Conservation (phyloP, 1,140 invertebrate genomes). For the Littorina saxatilis region DNA sequence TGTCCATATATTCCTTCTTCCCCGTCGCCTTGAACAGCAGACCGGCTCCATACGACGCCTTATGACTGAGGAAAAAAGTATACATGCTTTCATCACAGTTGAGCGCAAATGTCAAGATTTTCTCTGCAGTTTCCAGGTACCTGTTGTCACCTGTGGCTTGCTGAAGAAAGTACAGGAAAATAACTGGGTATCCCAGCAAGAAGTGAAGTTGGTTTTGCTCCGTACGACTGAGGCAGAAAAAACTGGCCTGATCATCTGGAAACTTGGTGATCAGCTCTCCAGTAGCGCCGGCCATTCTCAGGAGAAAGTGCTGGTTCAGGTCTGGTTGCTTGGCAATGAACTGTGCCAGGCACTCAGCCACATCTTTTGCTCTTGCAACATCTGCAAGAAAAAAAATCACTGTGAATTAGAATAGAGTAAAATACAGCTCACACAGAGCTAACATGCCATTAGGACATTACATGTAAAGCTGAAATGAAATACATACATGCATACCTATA, state of each 20-base stretch:
- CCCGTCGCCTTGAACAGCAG: conserved; percentile 47
- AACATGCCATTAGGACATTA: no score
- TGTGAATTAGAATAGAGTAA: no score
- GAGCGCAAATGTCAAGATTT: conserved; percentile 47
- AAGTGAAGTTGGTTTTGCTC: conserved; percentile 22
- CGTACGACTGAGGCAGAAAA: conserved; percentile 27
- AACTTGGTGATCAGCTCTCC: conserved; percentile 29
- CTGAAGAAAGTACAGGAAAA: conserved; percentile 51
- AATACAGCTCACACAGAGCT: no score
- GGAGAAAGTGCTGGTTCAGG: conserved; percentile 39
- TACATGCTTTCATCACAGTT: conserved; percentile 49
- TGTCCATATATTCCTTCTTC: conserved; percentile 41
- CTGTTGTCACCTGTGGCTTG: conserved; percentile 38
- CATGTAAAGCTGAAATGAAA: no score
- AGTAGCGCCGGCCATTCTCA: conserved; percentile 21
- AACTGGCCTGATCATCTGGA: conserved; percentile 34
- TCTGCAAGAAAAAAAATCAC: no score
- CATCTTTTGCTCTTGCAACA: conserved; percentile 39
- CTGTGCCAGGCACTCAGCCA: conserved; percentile 41
- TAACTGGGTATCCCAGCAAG: conserved; percentile 49
- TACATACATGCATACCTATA: no score
- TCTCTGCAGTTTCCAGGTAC: conserved; percentile 45
- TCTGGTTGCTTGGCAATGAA: conserved; percentile 46
- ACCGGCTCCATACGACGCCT: conserved; percentile 47
- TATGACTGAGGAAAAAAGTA: conserved; percentile 52